Evolutionary conservation across 2,797 vertebrate species (phyloP).

Genomic region (Cuniculus paca): DNA sequence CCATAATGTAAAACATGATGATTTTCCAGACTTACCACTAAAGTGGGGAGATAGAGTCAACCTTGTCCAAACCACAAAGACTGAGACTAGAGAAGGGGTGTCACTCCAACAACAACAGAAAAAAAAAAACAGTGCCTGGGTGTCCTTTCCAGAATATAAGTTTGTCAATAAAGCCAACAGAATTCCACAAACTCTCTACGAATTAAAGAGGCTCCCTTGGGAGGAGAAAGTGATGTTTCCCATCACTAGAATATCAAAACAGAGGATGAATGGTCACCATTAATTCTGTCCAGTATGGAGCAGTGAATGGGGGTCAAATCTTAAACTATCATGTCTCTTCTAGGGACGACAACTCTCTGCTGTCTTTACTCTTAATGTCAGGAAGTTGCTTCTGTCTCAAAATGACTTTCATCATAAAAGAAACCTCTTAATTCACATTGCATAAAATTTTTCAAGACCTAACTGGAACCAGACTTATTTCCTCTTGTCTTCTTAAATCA

Average conservation of each 20-base stretch:
- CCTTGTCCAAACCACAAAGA: background rate
- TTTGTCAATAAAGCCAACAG: background rate
- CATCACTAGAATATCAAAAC: background rate
- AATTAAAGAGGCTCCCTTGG: background rate
- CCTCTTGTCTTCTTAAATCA: conserved; percentile 9
- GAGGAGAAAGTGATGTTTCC: background rate
- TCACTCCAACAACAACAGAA: too few species aligned
- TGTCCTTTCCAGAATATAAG: background rate
- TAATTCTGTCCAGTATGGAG: background rate
- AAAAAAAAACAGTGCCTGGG: background rate
- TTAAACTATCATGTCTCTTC: background rate
- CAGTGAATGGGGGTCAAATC: background rate
- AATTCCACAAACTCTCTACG: background rate
- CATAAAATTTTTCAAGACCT: background rate
- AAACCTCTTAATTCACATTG: background rate
- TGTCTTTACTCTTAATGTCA: background rate
- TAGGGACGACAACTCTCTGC: background rate
- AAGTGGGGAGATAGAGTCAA: background rate
- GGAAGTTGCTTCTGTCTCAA: background rate
- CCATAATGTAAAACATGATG: background rate
- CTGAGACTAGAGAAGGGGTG: background rate
- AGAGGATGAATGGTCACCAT: background rate
- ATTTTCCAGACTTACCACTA: background rate
- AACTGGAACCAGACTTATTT: background rate
- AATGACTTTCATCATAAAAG: background rate